Evolutionary conservation across 2,888 invertebrate species (phyloP).

Genomic region (Dryocosmus kuriphilus): DNA sequence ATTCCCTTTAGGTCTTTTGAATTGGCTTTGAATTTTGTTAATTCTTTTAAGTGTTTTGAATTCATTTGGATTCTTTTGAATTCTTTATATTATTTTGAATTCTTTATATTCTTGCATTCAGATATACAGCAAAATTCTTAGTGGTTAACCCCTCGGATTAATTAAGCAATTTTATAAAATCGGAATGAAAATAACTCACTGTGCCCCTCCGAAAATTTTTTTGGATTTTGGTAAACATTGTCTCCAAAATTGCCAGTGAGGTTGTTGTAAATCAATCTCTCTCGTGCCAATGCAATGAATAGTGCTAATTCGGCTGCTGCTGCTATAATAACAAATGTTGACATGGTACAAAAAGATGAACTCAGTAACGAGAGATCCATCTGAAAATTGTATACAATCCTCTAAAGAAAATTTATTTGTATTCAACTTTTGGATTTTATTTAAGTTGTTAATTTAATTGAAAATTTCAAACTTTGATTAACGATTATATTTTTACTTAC

Average conservation of each 20-base stretch:
- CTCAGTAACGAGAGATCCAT: conserved; percentile 66
- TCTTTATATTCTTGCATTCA: neutral
- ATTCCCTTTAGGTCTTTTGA: no score
- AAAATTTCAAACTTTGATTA: no score
- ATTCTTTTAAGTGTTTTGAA: no score
- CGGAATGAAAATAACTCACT: neutral
- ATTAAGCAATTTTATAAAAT: neutral
- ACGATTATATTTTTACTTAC: neutral
- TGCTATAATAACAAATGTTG: conserved; percentile 57
- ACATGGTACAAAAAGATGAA: conserved; percentile 53
- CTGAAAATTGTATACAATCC: conserved; percentile 53
- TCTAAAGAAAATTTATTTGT: neutral
- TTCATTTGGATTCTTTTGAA: no score
- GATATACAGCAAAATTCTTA: no score
- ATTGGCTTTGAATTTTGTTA: no score
- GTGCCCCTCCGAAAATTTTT: neutral
- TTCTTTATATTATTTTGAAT: no score
- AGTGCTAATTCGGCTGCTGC: conserved; percentile 59
- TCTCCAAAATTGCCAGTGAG: conserved; percentile 57
- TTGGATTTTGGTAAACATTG: conserved; percentile 41
- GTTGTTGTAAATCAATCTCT: conserved; percentile 26
- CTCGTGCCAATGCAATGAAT: conserved; percentile 50
- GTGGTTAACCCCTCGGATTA: no score
- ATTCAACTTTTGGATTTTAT: neutral
- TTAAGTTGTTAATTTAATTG: neutral